phyloP scores from a whole-genome alignment of 1,140 invertebrate genomes.

The Bursaphelenchus mucronatus region DNA sequence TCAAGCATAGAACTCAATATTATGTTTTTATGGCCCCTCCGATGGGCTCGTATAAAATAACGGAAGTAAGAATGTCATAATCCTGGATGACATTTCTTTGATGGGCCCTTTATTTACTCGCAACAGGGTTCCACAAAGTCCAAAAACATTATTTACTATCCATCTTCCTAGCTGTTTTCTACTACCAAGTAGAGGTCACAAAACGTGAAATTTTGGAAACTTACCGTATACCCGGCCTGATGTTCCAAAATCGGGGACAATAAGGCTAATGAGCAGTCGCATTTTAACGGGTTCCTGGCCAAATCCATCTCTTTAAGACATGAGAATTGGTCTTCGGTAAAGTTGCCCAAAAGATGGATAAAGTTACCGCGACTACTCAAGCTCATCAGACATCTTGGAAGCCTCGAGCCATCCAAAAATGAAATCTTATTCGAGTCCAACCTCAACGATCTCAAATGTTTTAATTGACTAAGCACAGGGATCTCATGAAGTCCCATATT shows the following conservation, averaged over 20 bases:
- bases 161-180: neutral
- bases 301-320: conserved; percentile 29
- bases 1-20: too few relatives aligned
- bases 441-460: conserved; percentile 18
- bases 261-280: conserved; percentile 25
- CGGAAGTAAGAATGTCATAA: too few relatives aligned
- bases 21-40: too few relatives aligned
- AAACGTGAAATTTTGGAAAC: conserved; percentile 6
- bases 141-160: neutral
- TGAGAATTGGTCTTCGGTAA: conserved; percentile 10
- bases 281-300: conserved; percentile 25
- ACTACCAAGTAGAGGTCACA: neutral
- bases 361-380: conserved; percentile 20
- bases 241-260: conserved; percentile 17
- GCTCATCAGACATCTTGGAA: conserved; percentile 10
- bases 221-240: conserved; percentile 31
- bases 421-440: conserved; percentile 7
- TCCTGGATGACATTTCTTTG: too few relatives aligned
- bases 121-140: too few relatives aligned
- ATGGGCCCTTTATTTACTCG: too few relatives aligned
- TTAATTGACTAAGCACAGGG: conserved; percentile 21
- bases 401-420: conserved; percentile 16
- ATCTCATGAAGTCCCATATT: conserved; percentile 26
- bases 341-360: conserved; percentile 20
- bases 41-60: too few relatives aligned